Evolutionary conservation across 1,140 invertebrate genomes (phyloP).

Genomic region (Whitmania pigra): DNA sequence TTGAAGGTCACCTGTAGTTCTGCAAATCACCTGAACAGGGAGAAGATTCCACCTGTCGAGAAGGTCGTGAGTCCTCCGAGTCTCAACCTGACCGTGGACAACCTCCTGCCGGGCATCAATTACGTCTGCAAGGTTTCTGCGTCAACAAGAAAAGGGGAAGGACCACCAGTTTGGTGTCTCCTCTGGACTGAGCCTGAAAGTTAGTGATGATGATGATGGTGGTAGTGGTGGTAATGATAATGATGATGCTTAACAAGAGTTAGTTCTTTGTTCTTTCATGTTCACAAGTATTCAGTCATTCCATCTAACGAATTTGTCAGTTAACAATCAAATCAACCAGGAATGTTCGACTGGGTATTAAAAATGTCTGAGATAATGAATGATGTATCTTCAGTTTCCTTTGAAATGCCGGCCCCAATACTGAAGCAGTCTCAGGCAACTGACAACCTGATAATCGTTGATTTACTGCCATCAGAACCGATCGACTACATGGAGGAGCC

Average conservation of each 20-base stretch:
- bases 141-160: conserved; percentile 49
- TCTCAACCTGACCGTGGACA: conserved; percentile 28
- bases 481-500: conserved; percentile 1
- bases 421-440: background rate
- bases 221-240: background rate
- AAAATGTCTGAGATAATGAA: too few relatives aligned
- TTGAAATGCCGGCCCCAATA: background rate
- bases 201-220: conserved; percentile 19
- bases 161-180: conserved; percentile 45
- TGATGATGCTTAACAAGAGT: background rate
- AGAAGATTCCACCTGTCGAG: background rate
- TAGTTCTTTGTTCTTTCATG: too few relatives aligned
- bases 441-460: conserved; percentile 6
- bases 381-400: background rate
- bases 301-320: too few relatives aligned
- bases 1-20: conserved; percentile 3
- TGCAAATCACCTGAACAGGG: background rate
- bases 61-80: background rate
- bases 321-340: too few relatives aligned
- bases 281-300: too few relatives aligned
- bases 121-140: conserved; percentile 59
- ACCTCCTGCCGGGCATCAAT: conserved; percentile 56
- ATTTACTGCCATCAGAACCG: background rate
- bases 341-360: too few relatives aligned
- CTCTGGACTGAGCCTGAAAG: conserved; percentile 49